phyloP scores from a whole-genome alignment of 2,888 invertebrate species.

The Cosmia pyralina region DNA sequence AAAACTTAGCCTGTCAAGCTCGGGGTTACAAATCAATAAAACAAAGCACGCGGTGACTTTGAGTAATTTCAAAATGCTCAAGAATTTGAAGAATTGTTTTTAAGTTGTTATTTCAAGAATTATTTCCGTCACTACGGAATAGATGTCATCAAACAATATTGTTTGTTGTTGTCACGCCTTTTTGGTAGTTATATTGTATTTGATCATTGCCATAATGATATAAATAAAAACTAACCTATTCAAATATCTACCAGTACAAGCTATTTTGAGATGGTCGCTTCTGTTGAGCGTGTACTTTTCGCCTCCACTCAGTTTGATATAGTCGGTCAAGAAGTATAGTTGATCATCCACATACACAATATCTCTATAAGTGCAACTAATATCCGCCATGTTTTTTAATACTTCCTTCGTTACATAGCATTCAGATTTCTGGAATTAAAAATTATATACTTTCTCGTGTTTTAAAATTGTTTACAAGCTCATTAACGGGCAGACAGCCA shows the following conservation, averaged over 20 bases:
- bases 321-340: constrained; percentile 87
- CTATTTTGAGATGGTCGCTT: constrained; percentile 93
- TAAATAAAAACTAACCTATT: constrained; percentile 69
- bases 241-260: constrained; percentile 87
- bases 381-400: constrained; percentile 71
- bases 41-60: not conserved
- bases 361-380: constrained; percentile 91
- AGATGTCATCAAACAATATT: not conserved
- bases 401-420: constrained; percentile 78
- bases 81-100: no score
- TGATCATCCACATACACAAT: constrained; percentile 92
- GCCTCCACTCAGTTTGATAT: constrained; percentile 87
- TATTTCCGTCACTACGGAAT: not conserved
- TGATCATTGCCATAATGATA: not conserved
- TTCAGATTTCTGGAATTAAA: constrained; percentile 86
- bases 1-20: not conserved
- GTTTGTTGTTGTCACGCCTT: not conserved
- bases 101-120: no score
- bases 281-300: constrained; percentile 91
- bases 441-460: not conserved
- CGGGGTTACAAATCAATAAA: not conserved
- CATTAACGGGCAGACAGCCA: not conserved
- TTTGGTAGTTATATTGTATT: not conserved
- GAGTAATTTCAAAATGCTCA: not conserved
- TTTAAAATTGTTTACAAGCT: not conserved